Percentiles rank a stretch among this genome's conserved stretches.
Evolutionary conservation across 2,797 vertebrate species (phyloP).

Genomic region (Apogon talboti): DNA sequence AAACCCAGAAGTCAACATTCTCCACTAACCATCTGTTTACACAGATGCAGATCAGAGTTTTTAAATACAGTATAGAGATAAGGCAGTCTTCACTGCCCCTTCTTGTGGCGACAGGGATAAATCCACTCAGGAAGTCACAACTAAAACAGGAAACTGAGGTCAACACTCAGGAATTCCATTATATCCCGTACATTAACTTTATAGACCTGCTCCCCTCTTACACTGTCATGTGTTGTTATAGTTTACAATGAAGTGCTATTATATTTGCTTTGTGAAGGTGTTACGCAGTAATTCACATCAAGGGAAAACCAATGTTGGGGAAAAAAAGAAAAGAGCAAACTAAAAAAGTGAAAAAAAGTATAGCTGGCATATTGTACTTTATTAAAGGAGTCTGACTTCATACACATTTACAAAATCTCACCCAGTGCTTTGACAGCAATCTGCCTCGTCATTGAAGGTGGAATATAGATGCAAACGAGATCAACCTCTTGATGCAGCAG

Average conservation of each 20-base stretch:
- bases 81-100: constrained; percentile 1
- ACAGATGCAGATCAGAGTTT: constrained; percentile 10
- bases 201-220: constrained; percentile 42
- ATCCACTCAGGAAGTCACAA: constrained; percentile 75
- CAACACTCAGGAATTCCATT: constrained; percentile 78
- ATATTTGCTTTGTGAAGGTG: constrained; percentile 8
- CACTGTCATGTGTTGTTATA: neutral
- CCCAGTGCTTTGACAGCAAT: constrained; percentile 97
- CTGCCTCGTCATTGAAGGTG: constrained; percentile 93
- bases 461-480: constrained; percentile 96
- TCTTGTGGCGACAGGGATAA: constrained; percentile 27
- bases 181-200: constrained; percentile 58
- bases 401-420: constrained; percentile 68
- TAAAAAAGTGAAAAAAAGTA: neutral
- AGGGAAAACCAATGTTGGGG: too few species aligned
- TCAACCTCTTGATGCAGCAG: constrained; percentile 96
- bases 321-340: too few species aligned
- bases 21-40: neutral
- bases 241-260: neutral
- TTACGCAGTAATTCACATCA: neutral
- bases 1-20: too few species aligned
- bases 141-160: constrained; percentile 82
- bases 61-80: constrained; percentile 20
- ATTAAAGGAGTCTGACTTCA: constrained; percentile 4
- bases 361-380: too few species aligned